A percentile compares a stretch with the other conserved stretches of the same genome.
Conservation (phyloP, 2,888 invertebrate genomes). For the Chrysolina americana region DNA sequence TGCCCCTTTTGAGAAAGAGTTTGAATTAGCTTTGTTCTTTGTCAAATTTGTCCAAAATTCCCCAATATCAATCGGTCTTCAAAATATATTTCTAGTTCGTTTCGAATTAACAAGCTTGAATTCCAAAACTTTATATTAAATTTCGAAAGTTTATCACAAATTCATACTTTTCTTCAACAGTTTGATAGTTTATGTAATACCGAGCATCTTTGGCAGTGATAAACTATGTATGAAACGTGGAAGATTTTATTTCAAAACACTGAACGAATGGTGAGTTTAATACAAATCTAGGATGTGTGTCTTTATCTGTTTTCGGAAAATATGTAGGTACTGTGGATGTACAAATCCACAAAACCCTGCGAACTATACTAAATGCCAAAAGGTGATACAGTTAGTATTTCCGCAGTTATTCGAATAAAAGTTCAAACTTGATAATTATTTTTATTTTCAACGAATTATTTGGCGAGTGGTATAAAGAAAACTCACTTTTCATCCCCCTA, state of each 20-base stretch:
- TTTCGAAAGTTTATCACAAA: constrained; percentile 63
- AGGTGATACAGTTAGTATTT: too few relatives aligned
- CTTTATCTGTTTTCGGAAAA: too few relatives aligned
- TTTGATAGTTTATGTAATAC: constrained; percentile 41
- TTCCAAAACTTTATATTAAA: constrained; percentile 1
- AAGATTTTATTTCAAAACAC: neutral
- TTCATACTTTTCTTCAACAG: constrained; percentile 41
- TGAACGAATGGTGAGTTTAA: neutral
- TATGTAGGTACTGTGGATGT: too few relatives aligned
- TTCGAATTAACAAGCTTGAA: constrained; percentile 54
- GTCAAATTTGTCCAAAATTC: constrained; percentile 2
- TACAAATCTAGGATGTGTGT: neutral
- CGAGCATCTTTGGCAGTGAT: constrained; percentile 58
- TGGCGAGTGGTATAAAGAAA: too few relatives aligned
- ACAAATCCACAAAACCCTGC: too few relatives aligned
- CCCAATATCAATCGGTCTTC: neutral
- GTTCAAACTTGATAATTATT: too few relatives aligned
- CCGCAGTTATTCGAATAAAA: too few relatives aligned
- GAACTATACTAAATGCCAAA: too few relatives aligned
- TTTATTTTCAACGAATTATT: too few relatives aligned
- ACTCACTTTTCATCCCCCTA: too few relatives aligned
- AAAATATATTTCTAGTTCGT: constrained; percentile 56
- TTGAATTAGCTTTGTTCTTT: neutral
- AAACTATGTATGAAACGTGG: constrained; percentile 52
- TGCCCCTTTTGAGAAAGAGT: neutral